Evolutionary conservation across 2,888 invertebrate species (phyloP), one percentile per base, ranked within the genome.

Genomic region (Aphodius granarius): DNA sequence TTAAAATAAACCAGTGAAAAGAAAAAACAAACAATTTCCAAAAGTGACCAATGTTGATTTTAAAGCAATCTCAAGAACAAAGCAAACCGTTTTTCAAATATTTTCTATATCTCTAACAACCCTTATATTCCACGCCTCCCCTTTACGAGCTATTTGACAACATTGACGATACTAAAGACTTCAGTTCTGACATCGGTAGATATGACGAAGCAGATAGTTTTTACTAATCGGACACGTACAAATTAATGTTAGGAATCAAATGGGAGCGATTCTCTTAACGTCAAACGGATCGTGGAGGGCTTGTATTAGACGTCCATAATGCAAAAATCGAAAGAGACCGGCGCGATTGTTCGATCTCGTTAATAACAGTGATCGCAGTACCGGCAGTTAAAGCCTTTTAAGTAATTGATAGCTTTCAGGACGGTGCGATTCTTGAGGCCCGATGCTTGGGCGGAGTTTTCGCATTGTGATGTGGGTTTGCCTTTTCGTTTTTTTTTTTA

Each of bases 371-470:
- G 73, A 80, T 81, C 79, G 73, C 73, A 71, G 62, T 75, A 71
- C 77, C 76, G 77, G 78, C 79, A 78, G 79, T 81, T 81, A 80
- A 81, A 81, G 79, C 79, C 81, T 81, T 81, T 80, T 81, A 77
- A 77, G 73, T 81, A 81, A 81, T 81, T 81, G 80, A 80, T 80
- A 76, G 81, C 79, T 81, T 80, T 79, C 80, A 75, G 77, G 72
- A 63, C 66, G 62, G 68, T 73, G 80, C 79, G 75, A 80, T 80
- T 80, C 78, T 66, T n/a, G 73, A 75, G 74, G 78, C 77, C 78
- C 79, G 77, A 78, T 78, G 81, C 76, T 78, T 78, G 81, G 81
- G 80, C 79, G 81, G 80, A 78, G 80, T 79, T n/a, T n/a, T 80
- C 77, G 79, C 80, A 79, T 77, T 79, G 76, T 81, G 81, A 81